These are phyloP conservation scores for Phoeniculus purpureus DNA, from an alignment of 2,797 vertebrate genomes.

Conservation along the genomic window DNA sequence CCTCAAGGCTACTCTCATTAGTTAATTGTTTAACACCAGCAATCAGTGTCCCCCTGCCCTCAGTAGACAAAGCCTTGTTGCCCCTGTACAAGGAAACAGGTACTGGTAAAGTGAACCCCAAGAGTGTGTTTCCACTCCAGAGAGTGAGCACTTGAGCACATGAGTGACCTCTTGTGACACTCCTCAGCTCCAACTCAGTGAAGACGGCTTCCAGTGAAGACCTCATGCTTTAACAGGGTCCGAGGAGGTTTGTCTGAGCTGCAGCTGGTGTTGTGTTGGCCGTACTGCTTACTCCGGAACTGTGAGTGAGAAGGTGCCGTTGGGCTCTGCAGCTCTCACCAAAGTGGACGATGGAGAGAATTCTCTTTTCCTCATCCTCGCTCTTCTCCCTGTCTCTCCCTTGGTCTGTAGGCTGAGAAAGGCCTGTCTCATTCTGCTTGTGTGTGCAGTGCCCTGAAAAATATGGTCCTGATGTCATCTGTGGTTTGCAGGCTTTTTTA, in stretches of 20 bases:
- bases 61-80: neutral
- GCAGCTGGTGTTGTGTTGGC: neutral
- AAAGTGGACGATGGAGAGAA: neutral
- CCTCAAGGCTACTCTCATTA: neutral
- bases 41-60: neutral
- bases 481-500: conserved; percentile 36
- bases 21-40: neutral
- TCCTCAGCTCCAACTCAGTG: neutral
- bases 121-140: neutral
- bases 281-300: neutral
- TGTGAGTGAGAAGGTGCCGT: neutral
- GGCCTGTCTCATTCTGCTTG: neutral
- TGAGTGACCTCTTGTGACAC: neutral
- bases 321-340: neutral
- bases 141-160: neutral
- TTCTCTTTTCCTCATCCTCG: neutral
- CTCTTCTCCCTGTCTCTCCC: neutral
- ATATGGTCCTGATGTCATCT: conserved; percentile 34
- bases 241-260: neutral
- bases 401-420: neutral
- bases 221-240: neutral
- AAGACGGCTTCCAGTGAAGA: neutral
- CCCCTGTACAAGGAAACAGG: neutral
- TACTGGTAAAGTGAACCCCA: neutral
- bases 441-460: neutral